Percentiles rank a stretch among this genome's conserved stretches.
Conservation (phyloP, 2,113 vertebrate genomes). For the Romanogobio albipinnatus region DNA sequence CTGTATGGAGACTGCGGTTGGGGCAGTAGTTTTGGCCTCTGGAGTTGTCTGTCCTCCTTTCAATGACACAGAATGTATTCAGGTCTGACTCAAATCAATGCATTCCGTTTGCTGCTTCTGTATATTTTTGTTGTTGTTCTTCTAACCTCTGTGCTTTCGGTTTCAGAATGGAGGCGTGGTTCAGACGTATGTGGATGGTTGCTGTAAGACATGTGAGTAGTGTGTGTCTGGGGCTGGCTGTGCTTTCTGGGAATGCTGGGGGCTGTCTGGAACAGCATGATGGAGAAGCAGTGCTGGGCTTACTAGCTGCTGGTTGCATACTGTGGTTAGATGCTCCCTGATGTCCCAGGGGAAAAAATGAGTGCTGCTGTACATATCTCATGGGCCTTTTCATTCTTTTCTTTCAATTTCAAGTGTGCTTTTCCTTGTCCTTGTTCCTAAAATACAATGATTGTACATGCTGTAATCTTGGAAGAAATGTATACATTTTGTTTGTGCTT, state of each 20-base stretch:
- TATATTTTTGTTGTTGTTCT: neutral
- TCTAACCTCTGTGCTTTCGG: conserved; percentile 59
- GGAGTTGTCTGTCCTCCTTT: conserved; percentile 92
- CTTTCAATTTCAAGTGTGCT: conserved; percentile 22
- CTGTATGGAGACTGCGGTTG: conserved; percentile 85
- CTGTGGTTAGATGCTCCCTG: conserved; percentile 67
- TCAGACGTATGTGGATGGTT: conserved; percentile 91
- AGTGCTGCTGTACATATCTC: conserved; percentile 57
- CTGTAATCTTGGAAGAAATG: neutral
- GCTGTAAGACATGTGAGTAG: conserved; percentile 98
- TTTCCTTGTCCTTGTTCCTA: conserved; percentile 9
- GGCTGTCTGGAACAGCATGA: conserved; percentile 45
- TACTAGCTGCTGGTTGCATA: conserved; percentile 62
- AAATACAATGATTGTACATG: neutral
- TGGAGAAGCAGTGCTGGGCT: conserved; percentile 44
- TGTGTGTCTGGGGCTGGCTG: conserved; percentile 70
- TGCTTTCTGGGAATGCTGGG: conserved; percentile 69
- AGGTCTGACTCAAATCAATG: conserved; percentile 80
- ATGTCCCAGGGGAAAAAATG: conserved; percentile 50
- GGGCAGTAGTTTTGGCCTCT: conserved; percentile 83
- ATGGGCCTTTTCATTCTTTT: conserved; percentile 21
- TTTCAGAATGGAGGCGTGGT: conserved; percentile 90
- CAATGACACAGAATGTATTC: conserved; percentile 93
- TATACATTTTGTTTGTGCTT: neutral
- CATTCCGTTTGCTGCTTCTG: neutral